Evolutionary conservation across 2,797 vertebrate genomes (phyloP), one percentile per base, ranked within the genome.

Genomic region (Sarcoramphus papa): DNA sequence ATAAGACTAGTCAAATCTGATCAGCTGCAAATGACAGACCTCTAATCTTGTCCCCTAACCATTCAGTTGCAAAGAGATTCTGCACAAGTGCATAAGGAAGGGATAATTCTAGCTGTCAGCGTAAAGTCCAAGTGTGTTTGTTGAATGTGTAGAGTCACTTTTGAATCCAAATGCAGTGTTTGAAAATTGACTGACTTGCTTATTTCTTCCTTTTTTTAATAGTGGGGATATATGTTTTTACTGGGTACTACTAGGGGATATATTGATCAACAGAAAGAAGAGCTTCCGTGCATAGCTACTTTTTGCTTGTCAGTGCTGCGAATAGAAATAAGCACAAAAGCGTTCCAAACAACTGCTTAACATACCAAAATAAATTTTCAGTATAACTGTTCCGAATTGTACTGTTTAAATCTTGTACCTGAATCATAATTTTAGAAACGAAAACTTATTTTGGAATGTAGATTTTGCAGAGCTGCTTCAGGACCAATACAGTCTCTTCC

Each of bases 281-380:
- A 43, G 10, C 3, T 48, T 41, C 19, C 2, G 0, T 62, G 5
- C 5, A 2, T 24, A 62, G 10, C 33, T 75, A 6, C 28, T 14
- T 67, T 53, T 50, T 73, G 2, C 19, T 77, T 88, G 15, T 57
- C 23, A 45, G 18, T 80, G 15, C 41, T 90, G 9, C 24, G 25
- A 60, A 25, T 17, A 85, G 37, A 78, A 77, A 28, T 53, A 64
- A 70, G 7, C 11, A n/a, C 23, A 83, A 62, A 77, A 53, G 4
- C 11, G 14, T 82, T 70, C 13, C 17, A 53, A 68, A 40, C 25
- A 30, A 14, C 14, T 69, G 14, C 9, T 82, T 62, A 51, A 31
- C 6, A 21, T 28, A 40, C 8, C 1, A 69, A 40, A 65, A 37
- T 30, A 63, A 19, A 54, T 47, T n/a, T 76, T 65, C 14, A 47